Evolutionary conservation across 2,888 invertebrate species (phyloP).

Genomic region (Cryptocephalus primarius): DNA sequence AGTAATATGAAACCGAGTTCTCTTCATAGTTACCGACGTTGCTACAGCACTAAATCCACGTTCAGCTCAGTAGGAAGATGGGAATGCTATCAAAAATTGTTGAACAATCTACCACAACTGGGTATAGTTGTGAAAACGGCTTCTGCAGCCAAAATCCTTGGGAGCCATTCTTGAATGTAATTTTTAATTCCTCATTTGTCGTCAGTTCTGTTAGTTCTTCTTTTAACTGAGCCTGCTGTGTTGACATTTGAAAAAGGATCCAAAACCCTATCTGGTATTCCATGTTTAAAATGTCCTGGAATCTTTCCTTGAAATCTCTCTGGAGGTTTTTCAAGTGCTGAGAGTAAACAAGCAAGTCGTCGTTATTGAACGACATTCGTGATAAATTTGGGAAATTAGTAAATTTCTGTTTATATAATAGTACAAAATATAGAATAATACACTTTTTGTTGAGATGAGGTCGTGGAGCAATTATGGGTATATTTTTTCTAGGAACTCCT

Average conservation of each 20-base stretch:
- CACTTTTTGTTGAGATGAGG: conserved; percentile 8
- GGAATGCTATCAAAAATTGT: background rate
- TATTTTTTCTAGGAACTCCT: conserved; percentile 10
- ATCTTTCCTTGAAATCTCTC: conserved; percentile 17
- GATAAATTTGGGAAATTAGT: too few species aligned
- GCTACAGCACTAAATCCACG: background rate
- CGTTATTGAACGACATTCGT: conserved; percentile 4
- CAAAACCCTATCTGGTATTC: background rate
- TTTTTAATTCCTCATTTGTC: background rate
- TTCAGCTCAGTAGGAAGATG: background rate
- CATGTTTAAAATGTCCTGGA: conserved; percentile 15
- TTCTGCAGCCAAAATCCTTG: background rate
- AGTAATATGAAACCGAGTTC: background rate
- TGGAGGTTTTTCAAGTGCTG: conserved; percentile 21
- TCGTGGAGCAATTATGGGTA: conserved; percentile 7
- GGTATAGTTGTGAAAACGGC: too few species aligned
- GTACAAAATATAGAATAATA: conserved; percentile 12
- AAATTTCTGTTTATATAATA: background rate
- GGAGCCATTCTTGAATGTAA: background rate
- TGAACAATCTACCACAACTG: background rate
- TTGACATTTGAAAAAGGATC: conserved; percentile 6
- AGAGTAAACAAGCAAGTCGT: too few species aligned
- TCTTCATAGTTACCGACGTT: background rate
- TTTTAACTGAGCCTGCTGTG: too few species aligned
- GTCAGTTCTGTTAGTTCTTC: background rate